These are phyloP conservation scores for Xenentodon cancila DNA, from an alignment of 2,797 vertebrate species.

Conservation along the genomic window DNA sequence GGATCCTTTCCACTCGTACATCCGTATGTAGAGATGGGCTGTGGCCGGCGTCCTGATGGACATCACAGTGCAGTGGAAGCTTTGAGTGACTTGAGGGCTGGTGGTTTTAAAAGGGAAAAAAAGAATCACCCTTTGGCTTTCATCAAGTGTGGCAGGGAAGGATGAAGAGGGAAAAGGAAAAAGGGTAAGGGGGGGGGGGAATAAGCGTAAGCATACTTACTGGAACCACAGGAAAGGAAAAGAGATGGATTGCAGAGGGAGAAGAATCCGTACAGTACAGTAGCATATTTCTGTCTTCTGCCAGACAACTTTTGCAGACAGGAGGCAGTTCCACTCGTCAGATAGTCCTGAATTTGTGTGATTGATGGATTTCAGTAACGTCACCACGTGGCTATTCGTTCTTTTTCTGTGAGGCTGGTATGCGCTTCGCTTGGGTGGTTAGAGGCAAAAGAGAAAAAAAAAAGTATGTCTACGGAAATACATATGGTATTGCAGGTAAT, in stretches of 20 bases:
- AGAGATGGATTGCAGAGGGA: conserved; percentile 37
- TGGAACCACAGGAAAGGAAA: conserved; percentile 48
- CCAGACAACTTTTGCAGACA: conserved; percentile 12
- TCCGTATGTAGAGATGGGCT: conserved; percentile 61
- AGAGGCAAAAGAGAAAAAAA: conserved; percentile 36
- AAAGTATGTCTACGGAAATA: too few relatives aligned
- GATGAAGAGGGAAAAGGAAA: conserved; percentile 23
- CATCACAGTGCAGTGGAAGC: conserved; percentile 43
- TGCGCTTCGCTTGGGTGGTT: conserved; percentile 17
- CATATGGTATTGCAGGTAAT: conserved; percentile 71
- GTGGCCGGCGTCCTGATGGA: conserved; percentile 53
- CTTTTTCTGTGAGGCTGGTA: conserved; percentile 13
- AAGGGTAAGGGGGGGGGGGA: background rate
- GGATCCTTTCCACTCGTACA: background rate
- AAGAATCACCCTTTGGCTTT: conserved; percentile 68
- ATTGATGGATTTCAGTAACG: conserved; percentile 37
- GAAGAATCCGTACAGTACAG: conserved; percentile 23
- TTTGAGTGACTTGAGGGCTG: conserved; percentile 58
- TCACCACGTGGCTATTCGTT: conserved; percentile 15
- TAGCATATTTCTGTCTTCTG: conserved; percentile 19
- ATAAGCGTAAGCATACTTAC: conserved; percentile 25
- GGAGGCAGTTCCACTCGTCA: conserved; percentile 14
- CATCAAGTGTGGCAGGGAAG: conserved; percentile 68
- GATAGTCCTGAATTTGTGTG: conserved; percentile 31
- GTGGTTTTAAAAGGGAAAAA: conserved; percentile 49